These are phyloP conservation scores for Cartodere bifasciata DNA, from an alignment of 2,888 invertebrate species.

Conservation along the genomic window DNA sequence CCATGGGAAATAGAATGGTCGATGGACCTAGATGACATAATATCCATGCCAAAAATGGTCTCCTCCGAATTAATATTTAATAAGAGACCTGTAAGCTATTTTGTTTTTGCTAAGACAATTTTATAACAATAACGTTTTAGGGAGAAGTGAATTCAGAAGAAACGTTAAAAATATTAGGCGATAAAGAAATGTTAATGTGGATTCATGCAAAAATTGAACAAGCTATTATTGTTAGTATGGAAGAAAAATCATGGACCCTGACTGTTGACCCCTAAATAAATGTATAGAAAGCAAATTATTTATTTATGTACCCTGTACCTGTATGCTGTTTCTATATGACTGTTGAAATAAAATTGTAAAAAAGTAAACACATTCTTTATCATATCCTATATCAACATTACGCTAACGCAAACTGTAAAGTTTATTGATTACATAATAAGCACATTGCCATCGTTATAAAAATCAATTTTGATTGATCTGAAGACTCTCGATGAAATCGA, in stretches of 20 bases:
- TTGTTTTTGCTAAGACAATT: too few species aligned
- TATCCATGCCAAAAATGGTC: conserved; percentile 44
- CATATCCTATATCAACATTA: too few species aligned
- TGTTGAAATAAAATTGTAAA: neutral
- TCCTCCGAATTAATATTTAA: conserved; percentile 52
- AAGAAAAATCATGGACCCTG: conserved; percentile 50
- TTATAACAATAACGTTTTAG: conserved; percentile 18
- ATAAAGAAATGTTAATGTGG: conserved; percentile 53
- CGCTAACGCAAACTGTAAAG: too few species aligned
- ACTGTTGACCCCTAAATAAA: conserved; percentile 15
- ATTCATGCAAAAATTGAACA: conserved; percentile 61
- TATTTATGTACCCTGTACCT: neutral
- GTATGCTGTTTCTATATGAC: neutral
- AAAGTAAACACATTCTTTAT: too few species aligned
- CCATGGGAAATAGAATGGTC: conserved; percentile 69
- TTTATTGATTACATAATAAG: too few species aligned
- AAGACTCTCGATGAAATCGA: too few species aligned
- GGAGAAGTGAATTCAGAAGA: conserved; percentile 22
- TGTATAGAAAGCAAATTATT: neutral
- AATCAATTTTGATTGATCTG: too few species aligned
- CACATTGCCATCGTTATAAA: too few species aligned
- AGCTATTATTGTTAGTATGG: conserved; percentile 60
- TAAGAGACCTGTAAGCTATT: conserved; percentile 62
- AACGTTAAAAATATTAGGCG: conserved; percentile 41
- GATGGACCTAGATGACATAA: conserved; percentile 56